phyloP scores from a whole-genome alignment of 2,113 vertebrate species.

The Raja brachyura region DNA sequence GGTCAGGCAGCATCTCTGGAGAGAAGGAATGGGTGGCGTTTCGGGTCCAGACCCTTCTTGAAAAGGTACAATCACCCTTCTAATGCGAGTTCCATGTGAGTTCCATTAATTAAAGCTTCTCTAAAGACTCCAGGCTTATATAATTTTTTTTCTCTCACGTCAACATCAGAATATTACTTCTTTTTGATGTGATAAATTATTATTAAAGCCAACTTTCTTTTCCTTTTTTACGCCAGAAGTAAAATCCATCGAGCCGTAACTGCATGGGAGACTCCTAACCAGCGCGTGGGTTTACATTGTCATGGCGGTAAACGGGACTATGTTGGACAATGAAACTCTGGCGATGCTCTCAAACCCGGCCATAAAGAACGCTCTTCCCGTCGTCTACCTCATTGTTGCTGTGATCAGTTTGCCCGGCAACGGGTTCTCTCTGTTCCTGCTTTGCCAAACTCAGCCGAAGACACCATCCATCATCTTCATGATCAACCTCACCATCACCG shows the following conservation, averaged over 20 bases:
- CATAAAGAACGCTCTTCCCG: conserved; percentile 54
- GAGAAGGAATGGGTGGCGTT: too few species aligned
- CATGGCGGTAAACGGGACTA: conserved; percentile 47
- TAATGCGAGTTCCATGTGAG: too few species aligned
- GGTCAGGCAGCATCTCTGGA: too few species aligned
- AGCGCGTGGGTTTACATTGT: background rate
- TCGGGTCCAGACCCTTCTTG: too few species aligned
- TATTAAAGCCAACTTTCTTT: background rate
- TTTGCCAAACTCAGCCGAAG: conserved; percentile 68
- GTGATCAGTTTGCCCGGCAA: conserved; percentile 72
- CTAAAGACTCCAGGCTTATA: too few species aligned
- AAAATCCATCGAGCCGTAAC: background rate
- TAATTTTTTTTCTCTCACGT: background rate
- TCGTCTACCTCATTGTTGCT: conserved; percentile 67
- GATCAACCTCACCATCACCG: conserved; percentile 85
- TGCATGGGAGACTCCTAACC: too few species aligned
- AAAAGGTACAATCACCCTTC: too few species aligned
- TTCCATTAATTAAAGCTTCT: too few species aligned
- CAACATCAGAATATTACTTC: background rate
- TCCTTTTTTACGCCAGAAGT: background rate
- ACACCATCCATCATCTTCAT: conserved; percentile 81
- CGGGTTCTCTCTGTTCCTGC: conserved; percentile 70
- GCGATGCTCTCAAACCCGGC: conserved; percentile 57
- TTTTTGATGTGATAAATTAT: background rate
- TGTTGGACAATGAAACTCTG: conserved; percentile 66